Evolutionary conservation across 2,888 invertebrate genomes (phyloP).

Genomic region (Pheosia tremula): DNA sequence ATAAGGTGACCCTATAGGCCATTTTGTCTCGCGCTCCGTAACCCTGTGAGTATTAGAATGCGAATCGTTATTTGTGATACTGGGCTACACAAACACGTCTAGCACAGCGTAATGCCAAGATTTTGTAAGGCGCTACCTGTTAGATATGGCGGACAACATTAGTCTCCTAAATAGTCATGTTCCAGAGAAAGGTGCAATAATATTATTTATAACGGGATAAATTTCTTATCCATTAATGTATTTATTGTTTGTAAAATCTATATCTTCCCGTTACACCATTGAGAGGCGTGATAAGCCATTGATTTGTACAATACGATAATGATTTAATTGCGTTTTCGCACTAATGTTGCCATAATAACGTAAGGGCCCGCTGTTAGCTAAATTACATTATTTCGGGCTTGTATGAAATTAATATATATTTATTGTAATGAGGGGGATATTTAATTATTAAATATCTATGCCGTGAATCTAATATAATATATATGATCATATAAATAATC

Average conservation of each 20-base stretch:
- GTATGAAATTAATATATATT: constrained; percentile 24
- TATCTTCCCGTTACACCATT: constrained; percentile 27
- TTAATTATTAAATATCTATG: no score
- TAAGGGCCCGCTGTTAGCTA: constrained; percentile 47
- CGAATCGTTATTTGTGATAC: constrained; percentile 35
- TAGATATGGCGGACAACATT: constrained; percentile 27
- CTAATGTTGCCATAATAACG: constrained; percentile 71
- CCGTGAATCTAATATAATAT: no score
- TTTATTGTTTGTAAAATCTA: constrained; percentile 17
- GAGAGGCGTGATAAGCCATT: constrained; percentile 53
- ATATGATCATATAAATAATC: no score
- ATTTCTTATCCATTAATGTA: constrained; percentile 19
- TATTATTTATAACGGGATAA: constrained; percentile 23
- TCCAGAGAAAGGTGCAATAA: constrained; percentile 31
- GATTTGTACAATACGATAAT: constrained; percentile 60
- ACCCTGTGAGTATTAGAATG: constrained; percentile 24
- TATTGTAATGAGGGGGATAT: constrained; percentile 11
- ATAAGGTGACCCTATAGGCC: constrained; percentile 20
- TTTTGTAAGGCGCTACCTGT: constrained; percentile 27
- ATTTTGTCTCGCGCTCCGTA: constrained; percentile 15
- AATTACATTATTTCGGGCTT: constrained; percentile 35
- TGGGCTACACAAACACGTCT: constrained; percentile 43
- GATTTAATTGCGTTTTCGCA: constrained; percentile 58
- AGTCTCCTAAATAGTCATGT: constrained; percentile 24
- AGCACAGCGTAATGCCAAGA: constrained; percentile 38